Evolutionary conservation across 2,888 invertebrate species (phyloP).

Genomic region (Calameuta filiformis): DNA sequence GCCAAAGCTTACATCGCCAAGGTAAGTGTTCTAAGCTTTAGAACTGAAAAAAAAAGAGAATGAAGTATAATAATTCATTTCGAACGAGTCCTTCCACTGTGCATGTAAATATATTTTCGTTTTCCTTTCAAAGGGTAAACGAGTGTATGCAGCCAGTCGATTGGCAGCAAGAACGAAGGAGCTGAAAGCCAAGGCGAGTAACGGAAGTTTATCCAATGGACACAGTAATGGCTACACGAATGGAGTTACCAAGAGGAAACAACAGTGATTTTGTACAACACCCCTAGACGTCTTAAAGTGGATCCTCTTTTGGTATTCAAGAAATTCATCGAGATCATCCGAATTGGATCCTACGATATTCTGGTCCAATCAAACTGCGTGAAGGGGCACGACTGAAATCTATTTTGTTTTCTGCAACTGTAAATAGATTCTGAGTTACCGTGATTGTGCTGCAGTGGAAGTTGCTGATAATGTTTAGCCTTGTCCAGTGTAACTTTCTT

Average conservation of each 20-base stretch:
- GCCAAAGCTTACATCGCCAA: constrained; percentile 82
- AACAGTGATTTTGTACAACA: neutral
- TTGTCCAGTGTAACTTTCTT: neutral
- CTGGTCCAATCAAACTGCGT: neutral
- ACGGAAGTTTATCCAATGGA: constrained; percentile 45
- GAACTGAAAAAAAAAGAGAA: neutral
- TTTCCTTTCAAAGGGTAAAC: constrained; percentile 51
- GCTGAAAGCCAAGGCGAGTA: constrained; percentile 38
- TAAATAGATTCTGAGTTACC: neutral
- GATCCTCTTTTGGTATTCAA: neutral
- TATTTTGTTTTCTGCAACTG: neutral
- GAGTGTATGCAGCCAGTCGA: constrained; percentile 54
- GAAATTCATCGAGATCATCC: neutral
- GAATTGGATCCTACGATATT: neutral
- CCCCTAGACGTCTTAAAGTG: neutral
- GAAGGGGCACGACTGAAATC: neutral
- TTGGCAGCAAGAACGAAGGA: constrained; percentile 35
- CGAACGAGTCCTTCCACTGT: neutral
- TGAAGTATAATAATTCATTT: neutral
- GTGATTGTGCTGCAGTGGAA: neutral
- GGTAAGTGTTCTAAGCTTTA: constrained; percentile 64
- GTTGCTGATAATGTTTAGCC: neutral
- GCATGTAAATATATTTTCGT: neutral
- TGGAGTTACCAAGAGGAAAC: constrained; percentile 51
- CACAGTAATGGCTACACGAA: constrained; percentile 53